These are phyloP conservation scores for Trematocara marginatum DNA, from an alignment of 2,113 vertebrate genomes.

Conservation along the genomic window DNA sequence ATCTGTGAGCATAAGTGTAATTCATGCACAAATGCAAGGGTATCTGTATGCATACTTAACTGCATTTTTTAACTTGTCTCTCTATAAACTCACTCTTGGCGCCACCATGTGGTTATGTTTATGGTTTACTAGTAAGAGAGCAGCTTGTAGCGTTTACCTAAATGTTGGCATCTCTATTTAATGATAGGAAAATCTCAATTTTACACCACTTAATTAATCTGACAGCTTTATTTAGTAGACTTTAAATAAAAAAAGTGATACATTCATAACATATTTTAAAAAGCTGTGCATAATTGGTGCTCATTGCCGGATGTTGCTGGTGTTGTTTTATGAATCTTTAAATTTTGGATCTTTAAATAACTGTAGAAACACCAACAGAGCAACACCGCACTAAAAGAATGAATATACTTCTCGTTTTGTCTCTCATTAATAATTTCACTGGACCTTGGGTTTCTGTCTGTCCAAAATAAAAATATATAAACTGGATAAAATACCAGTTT, in stretches of 20 bases:
- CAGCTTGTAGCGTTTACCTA: not conserved
- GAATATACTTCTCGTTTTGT: not conserved
- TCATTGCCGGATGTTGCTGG: accelerated
- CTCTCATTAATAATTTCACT: not conserved
- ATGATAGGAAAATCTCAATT: not conserved
- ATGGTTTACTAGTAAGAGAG: not conserved
- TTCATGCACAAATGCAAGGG: not conserved
- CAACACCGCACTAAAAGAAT: accelerated
- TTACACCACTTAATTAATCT: not conserved
- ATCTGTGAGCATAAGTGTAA: not conserved
- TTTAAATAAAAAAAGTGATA: not conserved
- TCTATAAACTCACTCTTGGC: not conserved
- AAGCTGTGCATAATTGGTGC: not conserved
- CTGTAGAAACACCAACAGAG: not conserved
- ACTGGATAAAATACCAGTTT: not conserved
- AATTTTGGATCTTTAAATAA: not conserved
- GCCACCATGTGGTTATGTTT: not conserved
- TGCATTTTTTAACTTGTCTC: not conserved
- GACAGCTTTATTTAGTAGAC: not conserved
- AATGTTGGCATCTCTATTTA: not conserved
- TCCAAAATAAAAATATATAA: not conserved
- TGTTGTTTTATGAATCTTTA: not conserved
- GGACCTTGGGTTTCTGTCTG: not conserved
- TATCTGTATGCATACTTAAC: not conserved
- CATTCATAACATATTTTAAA: not conserved